Base-by-base conservation (phyloP, 2,113 vertebrate species). In the Morone chrysops region DNA sequence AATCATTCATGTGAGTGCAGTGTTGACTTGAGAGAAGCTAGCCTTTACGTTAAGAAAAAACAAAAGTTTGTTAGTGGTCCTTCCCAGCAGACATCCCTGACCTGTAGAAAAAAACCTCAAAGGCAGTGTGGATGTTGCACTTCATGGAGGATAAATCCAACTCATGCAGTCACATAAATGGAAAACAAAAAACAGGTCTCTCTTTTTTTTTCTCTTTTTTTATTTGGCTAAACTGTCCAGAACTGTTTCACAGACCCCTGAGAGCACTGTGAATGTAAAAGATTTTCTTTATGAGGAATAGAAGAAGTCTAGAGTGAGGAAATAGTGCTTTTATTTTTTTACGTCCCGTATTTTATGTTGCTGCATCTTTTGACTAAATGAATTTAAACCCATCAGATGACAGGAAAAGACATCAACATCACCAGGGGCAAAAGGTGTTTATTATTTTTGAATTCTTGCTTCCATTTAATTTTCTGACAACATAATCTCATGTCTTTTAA, bases 81-180 rank as follows among this genome's bases (percentile, higher is more conserved):
- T n/a, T 22, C 45, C 2, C 16, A 17, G 11, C 53, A 61, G 54
- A 79, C 57, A 16, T 25, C 14, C 50, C 62, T 63, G 50, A 79
- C 61, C 62, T 40, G 18, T 54, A 47, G 74, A 18, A n/a, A 31
- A 59, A 60, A 72, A 61, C 31, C 79, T 84, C 47, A 82, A 78
- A 69, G 54, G 65, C n/a, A 12, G 22, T 4, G 10, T 56, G 2
- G 51, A 76, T 60, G 18, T 80, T 59, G 9, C 40, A 57, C 59
- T 88, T 78, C 53, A 75, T 65, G 80, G 70, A 16, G n/a, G 47
- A 84, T 89, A 84, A 91, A 90, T 82, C 62, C 48, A 75, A 47
- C 74, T 83, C 65, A 67, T 18, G 61, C 73, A 43, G 65, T 75
- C 57, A 73, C 53, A 80, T 78, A 59, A 83, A 84, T 75, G 56